Conservation (phyloP, 2,888 invertebrate species). For the Cephonodes hylas region DNA sequence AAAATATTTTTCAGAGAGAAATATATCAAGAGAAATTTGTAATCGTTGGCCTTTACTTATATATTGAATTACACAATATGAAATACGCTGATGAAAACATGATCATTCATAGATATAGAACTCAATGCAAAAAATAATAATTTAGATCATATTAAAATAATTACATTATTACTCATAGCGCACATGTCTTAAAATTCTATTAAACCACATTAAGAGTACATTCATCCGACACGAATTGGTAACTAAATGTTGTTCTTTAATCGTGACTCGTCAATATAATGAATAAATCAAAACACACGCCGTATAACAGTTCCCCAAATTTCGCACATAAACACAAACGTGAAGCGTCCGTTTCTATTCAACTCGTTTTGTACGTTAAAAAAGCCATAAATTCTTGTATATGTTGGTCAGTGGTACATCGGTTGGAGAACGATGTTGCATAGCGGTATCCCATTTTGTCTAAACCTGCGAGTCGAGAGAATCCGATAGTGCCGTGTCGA, state of each 20-base stretch:
- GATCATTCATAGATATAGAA: no score
- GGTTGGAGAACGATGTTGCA: constrained; percentile 36
- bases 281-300: not conserved
- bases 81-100: no score
- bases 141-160: no score
- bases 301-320: constrained; percentile 4
- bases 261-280: not conserved
- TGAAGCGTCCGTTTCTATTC: not conserved
- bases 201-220: not conserved
- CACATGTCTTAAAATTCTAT: not conserved
- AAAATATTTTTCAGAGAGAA: no score
- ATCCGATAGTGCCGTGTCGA: not conserved
- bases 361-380: not conserved
- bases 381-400: constrained; percentile 10
- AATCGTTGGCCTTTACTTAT: no score
- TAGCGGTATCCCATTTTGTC: constrained; percentile 44
- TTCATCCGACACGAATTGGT: not conserved
- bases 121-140: no score
- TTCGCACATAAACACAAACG: constrained; percentile 1
- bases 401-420: constrained; percentile 29
- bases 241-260: not conserved
- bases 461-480: not conserved
- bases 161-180: no score
- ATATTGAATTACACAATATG: no score
- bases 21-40: no score